phyloP scores from a whole-genome alignment of 1,140 invertebrate genomes.

The Halesus radiatus region DNA sequence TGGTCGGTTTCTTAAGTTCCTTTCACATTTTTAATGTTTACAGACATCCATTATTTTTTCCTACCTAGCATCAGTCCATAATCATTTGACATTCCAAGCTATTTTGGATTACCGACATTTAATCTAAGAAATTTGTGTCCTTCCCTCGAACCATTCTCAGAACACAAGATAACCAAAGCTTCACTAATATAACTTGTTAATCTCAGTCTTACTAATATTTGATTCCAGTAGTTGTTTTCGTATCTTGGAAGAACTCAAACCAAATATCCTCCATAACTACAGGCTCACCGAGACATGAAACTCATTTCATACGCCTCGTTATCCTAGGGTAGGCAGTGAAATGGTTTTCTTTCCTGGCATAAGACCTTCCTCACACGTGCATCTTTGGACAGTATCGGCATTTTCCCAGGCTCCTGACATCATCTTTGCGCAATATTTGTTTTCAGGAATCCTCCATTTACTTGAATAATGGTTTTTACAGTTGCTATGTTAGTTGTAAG shows the following conservation, averaged over 20 bases:
- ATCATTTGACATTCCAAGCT: conserved; percentile 14
- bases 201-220: conserved; percentile 9
- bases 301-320: too few relatives aligned
- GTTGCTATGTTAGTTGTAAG: conserved; percentile 8
- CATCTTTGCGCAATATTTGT: background rate
- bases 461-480: background rate
- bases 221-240: background rate
- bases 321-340: too few relatives aligned
- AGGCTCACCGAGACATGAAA: background rate
- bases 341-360: too few relatives aligned
- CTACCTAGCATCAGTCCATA: background rate
- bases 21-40: conserved; percentile 10
- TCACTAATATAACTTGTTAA: background rate
- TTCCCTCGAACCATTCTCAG: too few relatives aligned
- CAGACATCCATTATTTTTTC: background rate
- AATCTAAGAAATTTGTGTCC: too few relatives aligned
- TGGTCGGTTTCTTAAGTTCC: conserved; percentile 56
- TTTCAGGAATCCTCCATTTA: conserved; percentile 3
- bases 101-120: background rate
- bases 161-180: too few relatives aligned
- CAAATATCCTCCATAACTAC: background rate
- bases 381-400: too few relatives aligned
- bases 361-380: too few relatives aligned
- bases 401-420: too few relatives aligned
- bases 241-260: background rate